Evolutionary conservation across 2,113 vertebrate species (phyloP).

Genomic region (Natator depressus): DNA sequence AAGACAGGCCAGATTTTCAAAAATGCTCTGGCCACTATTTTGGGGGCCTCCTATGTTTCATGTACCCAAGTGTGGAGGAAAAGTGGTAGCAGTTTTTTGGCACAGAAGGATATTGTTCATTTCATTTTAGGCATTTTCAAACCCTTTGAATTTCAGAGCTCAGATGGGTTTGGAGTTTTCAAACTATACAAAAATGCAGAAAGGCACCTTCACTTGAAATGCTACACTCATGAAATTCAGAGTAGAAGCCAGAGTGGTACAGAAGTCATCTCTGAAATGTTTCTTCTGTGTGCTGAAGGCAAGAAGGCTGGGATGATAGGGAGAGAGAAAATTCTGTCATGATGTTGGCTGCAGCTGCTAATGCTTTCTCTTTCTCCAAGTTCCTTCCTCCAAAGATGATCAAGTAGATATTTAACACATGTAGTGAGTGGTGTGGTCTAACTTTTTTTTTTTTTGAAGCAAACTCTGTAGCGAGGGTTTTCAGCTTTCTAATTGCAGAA

Average conservation of each 20-base stretch:
- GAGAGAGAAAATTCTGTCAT: accelerated
- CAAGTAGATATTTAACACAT: neutral
- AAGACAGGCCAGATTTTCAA: neutral
- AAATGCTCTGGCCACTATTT: neutral
- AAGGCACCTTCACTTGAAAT: neutral
- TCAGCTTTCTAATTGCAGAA: too few relatives aligned
- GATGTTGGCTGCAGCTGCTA: neutral
- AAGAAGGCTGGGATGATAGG: neutral
- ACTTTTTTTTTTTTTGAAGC: neutral
- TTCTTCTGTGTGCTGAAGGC: neutral
- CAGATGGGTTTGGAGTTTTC: neutral
- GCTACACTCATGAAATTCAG: neutral
- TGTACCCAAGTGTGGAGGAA: neutral
- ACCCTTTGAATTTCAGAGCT: neutral
- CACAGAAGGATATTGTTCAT: accelerated
- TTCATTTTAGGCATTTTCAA: neutral
- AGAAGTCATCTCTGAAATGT: neutral
- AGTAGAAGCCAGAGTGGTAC: neutral
- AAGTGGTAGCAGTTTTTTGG: neutral
- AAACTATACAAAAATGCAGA: neutral
- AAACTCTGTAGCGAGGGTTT: neutral
- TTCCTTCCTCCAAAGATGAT: neutral
- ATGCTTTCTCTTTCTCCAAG: neutral
- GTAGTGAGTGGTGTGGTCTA: neutral
- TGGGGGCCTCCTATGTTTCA: neutral